A percentile compares a stretch with the other conserved stretches of the same genome.
phyloP scores from a whole-genome alignment of 1,140 invertebrate genomes.

The Venturia canescens region DNA sequence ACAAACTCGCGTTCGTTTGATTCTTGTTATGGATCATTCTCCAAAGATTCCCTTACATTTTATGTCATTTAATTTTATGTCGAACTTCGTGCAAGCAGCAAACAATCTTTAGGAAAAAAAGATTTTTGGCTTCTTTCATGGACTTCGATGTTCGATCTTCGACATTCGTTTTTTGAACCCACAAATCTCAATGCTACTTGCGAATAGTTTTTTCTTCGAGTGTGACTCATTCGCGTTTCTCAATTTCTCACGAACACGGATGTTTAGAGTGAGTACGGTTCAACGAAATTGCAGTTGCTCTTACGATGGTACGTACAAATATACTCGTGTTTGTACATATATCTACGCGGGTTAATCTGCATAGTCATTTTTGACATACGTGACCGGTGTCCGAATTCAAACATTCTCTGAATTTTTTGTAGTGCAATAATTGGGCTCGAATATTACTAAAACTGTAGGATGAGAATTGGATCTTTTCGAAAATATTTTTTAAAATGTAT shows the following conservation, averaged over 20 bases:
- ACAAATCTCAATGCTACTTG: background rate
- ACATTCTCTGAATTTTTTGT: background rate
- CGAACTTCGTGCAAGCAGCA: no score
- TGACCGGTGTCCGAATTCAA: background rate
- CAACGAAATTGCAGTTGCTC: conserved; percentile 11
- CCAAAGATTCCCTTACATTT: no score
- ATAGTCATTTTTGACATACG: background rate
- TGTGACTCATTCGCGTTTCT: background rate
- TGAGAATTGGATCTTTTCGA: no score
- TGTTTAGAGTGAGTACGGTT: background rate
- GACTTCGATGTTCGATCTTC: no score
- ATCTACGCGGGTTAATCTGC: background rate
- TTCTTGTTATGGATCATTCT: no score
- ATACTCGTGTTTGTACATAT: background rate
- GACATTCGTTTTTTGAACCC: background rate
- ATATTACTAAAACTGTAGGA: no score
- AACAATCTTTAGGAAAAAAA: no score
- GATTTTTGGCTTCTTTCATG: no score
- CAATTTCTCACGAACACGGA: background rate
- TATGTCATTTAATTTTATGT: no score
- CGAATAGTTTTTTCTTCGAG: background rate
- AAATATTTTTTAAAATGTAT: no score
- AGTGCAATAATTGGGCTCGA: no score
- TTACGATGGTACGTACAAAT: background rate
- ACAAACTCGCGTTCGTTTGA: no score